Evolutionary conservation across 2,888 invertebrate species (phyloP), one percentile per base, ranked within the genome.

Genomic region (Melanotus villosus): DNA sequence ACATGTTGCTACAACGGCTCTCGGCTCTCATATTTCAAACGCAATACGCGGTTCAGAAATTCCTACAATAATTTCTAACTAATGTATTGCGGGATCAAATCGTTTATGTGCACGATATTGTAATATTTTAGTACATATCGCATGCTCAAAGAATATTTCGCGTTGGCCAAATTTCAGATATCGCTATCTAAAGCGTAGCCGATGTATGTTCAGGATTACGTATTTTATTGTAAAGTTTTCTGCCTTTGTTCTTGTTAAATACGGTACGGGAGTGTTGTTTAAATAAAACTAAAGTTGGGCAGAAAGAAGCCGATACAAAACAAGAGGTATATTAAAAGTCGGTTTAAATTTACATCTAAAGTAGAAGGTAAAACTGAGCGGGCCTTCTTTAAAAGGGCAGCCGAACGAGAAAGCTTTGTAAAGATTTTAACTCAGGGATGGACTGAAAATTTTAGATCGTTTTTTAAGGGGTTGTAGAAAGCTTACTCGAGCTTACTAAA

Each of bases 21-120:
- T 47, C 57, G n/a, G 21, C 45, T 36, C 50, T 47, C 50, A 50
- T 21, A 57, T 65, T 65, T 52, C 58, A 30, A 23, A 65, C 19
- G 7, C 65, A 23, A 32, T 45, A 47, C 45, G 56, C 16, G 56
- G 52, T 30, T 52, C 41, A 12, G n/a, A 18, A 7, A 52, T 30
- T 1, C 32, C 52, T 52, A 7, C 21, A 50, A 50, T 50, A 50
- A 50, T 16, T 7, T 14, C 52, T 12, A 18, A 32, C 32, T 32
- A 16, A 52, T 52, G 18, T 52, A 30, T 4, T n/a, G 43, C n/a
- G 43, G 23, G 23, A 26, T 26, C 26, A 10, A 12, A 60, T 60
- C 36, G 36, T 34, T 34, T 47, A 47, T 47, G 34, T 60, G 45
- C 45, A 38, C 62, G 36, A 38, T 38, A 38, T 21, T 38, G 62